phyloP scores from a whole-genome alignment of 2,113 vertebrate genomes.

The Ciconia maguari region DNA sequence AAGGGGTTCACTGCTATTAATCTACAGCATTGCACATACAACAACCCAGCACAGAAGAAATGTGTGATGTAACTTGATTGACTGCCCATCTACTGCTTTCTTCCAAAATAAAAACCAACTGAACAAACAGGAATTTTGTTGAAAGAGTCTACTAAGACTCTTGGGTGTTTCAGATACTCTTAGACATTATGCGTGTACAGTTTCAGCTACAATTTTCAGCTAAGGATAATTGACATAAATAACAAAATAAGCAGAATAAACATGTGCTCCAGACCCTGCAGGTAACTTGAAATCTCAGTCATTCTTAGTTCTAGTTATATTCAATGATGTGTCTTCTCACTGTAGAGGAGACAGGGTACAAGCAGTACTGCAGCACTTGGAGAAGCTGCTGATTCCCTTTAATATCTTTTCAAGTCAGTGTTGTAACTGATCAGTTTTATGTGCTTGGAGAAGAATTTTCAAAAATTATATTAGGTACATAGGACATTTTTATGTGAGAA shows the following conservation, averaged over 20 bases:
- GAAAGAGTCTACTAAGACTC: not conserved
- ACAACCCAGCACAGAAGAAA: not conserved
- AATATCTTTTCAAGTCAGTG: not conserved
- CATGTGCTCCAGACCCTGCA: not conserved
- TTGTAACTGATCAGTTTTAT: not conserved
- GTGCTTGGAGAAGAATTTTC: not conserved
- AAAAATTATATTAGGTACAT: not conserved
- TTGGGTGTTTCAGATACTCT: not conserved
- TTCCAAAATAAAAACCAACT: not conserved
- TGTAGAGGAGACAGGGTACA: not conserved
- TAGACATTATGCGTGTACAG: rapidly evolving
- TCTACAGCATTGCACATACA: not conserved
- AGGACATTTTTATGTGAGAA: not conserved
- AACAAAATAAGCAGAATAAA: not conserved
- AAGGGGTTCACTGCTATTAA: not conserved
- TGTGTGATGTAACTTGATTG: not conserved
- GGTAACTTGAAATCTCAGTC: not conserved
- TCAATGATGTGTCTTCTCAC: not conserved
- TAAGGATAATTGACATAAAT: not conserved
- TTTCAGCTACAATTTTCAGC: not conserved
- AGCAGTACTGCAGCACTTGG: not conserved
- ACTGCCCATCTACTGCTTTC: not conserved
- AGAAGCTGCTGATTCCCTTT: not conserved
- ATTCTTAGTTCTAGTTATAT: not conserved
- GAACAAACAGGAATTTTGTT: not conserved